phyloP scores from a whole-genome alignment of 2,888 invertebrate species.

The Meandrusa payeni region DNA sequence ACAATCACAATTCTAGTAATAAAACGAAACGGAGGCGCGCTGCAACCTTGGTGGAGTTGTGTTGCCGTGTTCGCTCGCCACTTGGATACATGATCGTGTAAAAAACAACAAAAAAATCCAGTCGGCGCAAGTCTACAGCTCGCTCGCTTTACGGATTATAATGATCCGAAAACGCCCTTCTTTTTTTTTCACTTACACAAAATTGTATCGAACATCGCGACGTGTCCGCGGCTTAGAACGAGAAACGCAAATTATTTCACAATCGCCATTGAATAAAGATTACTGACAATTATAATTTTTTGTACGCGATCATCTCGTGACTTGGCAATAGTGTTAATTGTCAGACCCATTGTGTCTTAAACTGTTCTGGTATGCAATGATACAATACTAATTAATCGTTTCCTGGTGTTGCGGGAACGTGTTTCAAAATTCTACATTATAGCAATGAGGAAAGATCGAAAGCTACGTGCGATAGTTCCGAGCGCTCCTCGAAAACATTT shows the following conservation, averaged over 20 bases:
- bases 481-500: constrained; percentile 15
- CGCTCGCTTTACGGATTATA: constrained; percentile 60
- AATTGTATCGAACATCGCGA: constrained; percentile 34
- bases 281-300: constrained; percentile 31
- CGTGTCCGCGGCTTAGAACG: constrained; percentile 5
- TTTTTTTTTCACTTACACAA: constrained; percentile 46
- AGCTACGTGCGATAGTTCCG: constrained; percentile 23
- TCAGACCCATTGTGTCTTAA: constrained; percentile 52
- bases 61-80: constrained; percentile 44
- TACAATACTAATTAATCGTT: constrained; percentile 51
- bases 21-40: constrained; percentile 46
- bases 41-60: constrained; percentile 68
- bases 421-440: constrained; percentile 29
- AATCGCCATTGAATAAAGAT: constrained; percentile 36
- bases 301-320: constrained; percentile 43
- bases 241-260: constrained; percentile 45
- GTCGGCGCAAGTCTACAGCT: constrained; percentile 49
- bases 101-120: constrained; percentile 69
- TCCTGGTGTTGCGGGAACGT: constrained; percentile 36
- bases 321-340: constrained; percentile 53
- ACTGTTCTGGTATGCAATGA: constrained; percentile 52
- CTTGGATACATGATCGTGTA: constrained; percentile 51
- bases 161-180: constrained; percentile 64
- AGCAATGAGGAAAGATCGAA: neutral
- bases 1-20: constrained; percentile 52